Percentiles rank a stretch among this genome's conserved stretches.
Evolutionary conservation across 2,888 invertebrate genomes (phyloP).

Genomic region (Machimus atricapillus): DNA sequence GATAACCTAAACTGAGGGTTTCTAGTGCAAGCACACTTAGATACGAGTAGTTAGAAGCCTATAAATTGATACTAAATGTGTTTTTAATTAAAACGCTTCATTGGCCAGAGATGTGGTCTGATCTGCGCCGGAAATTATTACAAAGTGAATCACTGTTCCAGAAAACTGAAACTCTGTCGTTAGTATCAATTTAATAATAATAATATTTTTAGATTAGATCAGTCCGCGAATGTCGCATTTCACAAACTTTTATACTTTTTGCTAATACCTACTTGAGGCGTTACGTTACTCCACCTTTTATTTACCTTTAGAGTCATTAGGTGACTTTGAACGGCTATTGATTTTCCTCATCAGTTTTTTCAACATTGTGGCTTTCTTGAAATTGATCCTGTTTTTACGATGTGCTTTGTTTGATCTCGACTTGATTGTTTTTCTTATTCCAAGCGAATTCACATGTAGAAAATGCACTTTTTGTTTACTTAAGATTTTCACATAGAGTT

Average conservation of each 20-base stretch:
- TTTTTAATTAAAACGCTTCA: background rate
- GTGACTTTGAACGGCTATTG: conserved; percentile 17
- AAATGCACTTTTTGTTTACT: background rate
- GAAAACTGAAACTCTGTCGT: background rate
- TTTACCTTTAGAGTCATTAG: background rate
- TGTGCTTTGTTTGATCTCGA: background rate
- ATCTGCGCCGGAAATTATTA: background rate
- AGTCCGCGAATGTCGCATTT: background rate
- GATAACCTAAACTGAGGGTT: background rate
- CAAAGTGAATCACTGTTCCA: background rate
- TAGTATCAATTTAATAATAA: background rate
- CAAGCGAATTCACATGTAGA: background rate
- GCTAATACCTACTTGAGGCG: background rate
- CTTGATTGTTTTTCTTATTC: background rate
- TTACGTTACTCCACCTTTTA: background rate
- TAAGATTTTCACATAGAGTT: background rate
- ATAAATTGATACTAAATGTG: background rate
- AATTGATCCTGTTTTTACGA: background rate
- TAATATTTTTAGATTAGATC: background rate
- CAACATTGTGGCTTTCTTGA: conserved; percentile 27
- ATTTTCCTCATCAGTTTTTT: conserved; percentile 20
- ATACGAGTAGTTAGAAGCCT: background rate
- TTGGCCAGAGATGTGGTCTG: background rate
- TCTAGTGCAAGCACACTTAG: background rate
- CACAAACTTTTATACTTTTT: background rate